Evolutionary conservation across 2,888 invertebrate species (phyloP).

Genomic region (Standfussiana lucernea): DNA sequence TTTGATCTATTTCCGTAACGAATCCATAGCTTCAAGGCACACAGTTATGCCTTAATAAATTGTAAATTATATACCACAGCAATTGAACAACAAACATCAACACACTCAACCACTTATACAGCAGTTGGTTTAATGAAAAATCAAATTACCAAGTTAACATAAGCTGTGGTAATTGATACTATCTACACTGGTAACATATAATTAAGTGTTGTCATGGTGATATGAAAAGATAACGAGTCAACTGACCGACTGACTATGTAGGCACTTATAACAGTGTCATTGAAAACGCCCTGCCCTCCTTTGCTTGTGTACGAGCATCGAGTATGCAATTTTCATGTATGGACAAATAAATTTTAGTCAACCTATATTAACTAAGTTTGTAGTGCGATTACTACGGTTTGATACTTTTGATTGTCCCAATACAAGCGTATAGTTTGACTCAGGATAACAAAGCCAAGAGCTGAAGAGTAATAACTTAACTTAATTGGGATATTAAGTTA

Average conservation of each 20-base stretch:
- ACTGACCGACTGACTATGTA: conserved; percentile 73
- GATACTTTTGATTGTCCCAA: conserved; percentile 66
- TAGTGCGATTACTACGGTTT: conserved; percentile 67
- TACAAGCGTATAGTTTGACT: not conserved
- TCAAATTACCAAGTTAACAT: conserved; percentile 33
- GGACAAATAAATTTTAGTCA: conserved; percentile 84
- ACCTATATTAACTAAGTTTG: conserved; percentile 68
- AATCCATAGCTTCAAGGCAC: not conserved
- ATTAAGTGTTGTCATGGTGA: conserved; percentile 68
- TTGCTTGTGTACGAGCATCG: conserved; percentile 71
- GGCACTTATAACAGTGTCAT: conserved; percentile 81
- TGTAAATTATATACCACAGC: not conserved
- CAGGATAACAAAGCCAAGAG: not conserved
- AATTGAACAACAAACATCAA: not conserved
- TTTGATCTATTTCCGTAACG: conserved; percentile 3
- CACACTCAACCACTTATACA: not conserved
- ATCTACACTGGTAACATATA: conserved; percentile 46
- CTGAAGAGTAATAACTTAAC: not conserved
- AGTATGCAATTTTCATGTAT: conserved; percentile 82
- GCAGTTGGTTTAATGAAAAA: conserved; percentile 1
- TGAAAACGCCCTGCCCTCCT: conserved; percentile 86
- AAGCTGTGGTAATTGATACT: conserved; percentile 43
- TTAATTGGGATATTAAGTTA: not conserved
- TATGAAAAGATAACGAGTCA: conserved; percentile 80
- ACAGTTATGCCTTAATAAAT: not conserved